Evolutionary conservation across 2,888 invertebrate genomes (phyloP), one percentile per base, ranked within the genome.

Genomic region (Leucoptera coffeella): DNA sequence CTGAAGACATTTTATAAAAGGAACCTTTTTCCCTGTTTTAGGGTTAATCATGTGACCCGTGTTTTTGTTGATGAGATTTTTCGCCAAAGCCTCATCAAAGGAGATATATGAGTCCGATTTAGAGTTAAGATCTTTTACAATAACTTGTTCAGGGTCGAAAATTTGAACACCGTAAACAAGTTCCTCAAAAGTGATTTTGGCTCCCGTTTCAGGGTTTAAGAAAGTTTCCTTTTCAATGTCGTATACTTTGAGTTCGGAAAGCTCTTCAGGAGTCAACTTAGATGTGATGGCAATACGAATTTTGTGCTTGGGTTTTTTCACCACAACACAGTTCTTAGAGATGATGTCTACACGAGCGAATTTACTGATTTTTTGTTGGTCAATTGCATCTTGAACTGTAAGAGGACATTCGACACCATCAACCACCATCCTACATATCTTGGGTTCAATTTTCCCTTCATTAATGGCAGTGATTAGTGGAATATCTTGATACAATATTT

Each of bases 31-130:
- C 5, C 91, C 90, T 0, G 85, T 85, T 54, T 82, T 84, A 2
- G 87, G 85, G 57, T 93, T 86, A 0, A 89, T 85, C 81, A 94
- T 86, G 42, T 88, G 82, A 4, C 92, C 92, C 3, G 82, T 77
- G 35, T 79, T 78, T 43, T 82, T 80, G 42, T 92, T 89, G 28
- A 94, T 78, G 9, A 93, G 58, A 0, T 85, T 85, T 32, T 78
- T 76, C 36, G 83, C 79, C 14, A 93, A 72, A 1, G 93, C 93
- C 51, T 84, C 80, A 28, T 83, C 77, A 23, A 95, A 69, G 1
- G 86, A 75, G 32, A 93, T 77, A 44, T 82, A 86, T 36, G 67
- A 73, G 25, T 82, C 80, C 17, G 77, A 76, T 45, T 79, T 81
- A 11, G 75, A 76, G 25, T 78, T 75, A 28, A 86, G 64, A 53